Evolutionary conservation across 37 sponge, comb jelly and placozoan species (phyloP).

Genomic region (Aplysina aerophoba): DNA sequence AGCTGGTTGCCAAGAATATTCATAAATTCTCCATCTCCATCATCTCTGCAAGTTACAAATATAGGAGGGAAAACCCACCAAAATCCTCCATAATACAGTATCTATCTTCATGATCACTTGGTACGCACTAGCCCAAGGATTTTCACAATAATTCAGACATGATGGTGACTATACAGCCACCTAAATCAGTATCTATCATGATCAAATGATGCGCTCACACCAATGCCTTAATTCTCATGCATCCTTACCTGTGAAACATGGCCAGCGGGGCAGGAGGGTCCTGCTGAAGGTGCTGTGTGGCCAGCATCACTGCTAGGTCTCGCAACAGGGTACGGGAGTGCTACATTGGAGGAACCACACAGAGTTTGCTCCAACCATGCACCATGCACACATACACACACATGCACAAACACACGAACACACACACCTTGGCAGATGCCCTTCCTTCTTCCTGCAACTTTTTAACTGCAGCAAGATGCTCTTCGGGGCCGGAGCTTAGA

Average conservation of each 20-base stretch:
- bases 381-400: background rate
- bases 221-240: too few relatives aligned
- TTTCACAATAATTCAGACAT: too few relatives aligned
- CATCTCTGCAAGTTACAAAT: too few relatives aligned
- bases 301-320: conserved; percentile 81
- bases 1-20: conserved; percentile 69
- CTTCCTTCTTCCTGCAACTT: conserved; percentile 46
- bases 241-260: conserved; percentile 29
- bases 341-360: conserved; percentile 23
- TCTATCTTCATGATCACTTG: too few relatives aligned
- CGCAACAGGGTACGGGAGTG: conserved; percentile 56
- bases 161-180: too few relatives aligned
- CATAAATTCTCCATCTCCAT: conserved; percentile 93
- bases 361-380: background rate
- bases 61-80: too few relatives aligned
- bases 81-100: too few relatives aligned
- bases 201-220: too few relatives aligned
- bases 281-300: conserved; percentile 46
- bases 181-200: too few relatives aligned
- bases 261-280: conserved; percentile 49
- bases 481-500: conserved; percentile 67
- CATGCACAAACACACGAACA: background rate
- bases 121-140: too few relatives aligned
- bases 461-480: conserved; percentile 70
- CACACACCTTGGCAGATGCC: conserved; percentile 21